Evolutionary conservation across 1,140 invertebrate genomes (phyloP).

Genomic region (Dreissena polymorpha): DNA sequence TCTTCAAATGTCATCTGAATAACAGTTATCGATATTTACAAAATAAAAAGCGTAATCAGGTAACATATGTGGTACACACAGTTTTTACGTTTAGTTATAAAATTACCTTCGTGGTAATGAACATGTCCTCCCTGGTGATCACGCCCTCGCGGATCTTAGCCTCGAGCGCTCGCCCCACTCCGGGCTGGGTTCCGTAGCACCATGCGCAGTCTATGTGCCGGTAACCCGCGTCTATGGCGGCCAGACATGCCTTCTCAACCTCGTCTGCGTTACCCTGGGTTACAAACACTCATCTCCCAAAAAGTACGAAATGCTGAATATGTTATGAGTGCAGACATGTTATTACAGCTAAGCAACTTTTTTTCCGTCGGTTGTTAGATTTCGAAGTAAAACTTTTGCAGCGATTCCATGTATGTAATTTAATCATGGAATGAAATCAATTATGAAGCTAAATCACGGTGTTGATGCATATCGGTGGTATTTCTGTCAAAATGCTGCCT

Average conservation of each 20-base stretch:
- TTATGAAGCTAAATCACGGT: too few relatives aligned
- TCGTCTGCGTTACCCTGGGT: conserved; percentile 86
- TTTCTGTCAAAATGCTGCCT: too few relatives aligned
- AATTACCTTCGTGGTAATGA: conserved; percentile 84
- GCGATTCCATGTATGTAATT: not conserved
- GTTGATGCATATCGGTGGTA: too few relatives aligned
- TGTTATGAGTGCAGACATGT: not conserved
- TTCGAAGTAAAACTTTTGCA: not conserved
- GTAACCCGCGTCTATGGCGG: conserved; percentile 91
- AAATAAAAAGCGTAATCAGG: too few relatives aligned
- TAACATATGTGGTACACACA: too few relatives aligned
- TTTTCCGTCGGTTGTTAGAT: not conserved
- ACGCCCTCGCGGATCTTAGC: conserved; percentile 86
- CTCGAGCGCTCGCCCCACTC: conserved; percentile 88
- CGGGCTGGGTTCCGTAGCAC: conserved; percentile 90
- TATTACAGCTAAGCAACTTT: not conserved
- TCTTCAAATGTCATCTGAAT: too few relatives aligned
- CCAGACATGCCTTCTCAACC: conserved; percentile 86
- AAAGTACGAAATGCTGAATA: not conserved
- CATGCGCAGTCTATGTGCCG: conserved; percentile 93
- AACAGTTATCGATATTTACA: too few relatives aligned
- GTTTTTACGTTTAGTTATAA: not conserved
- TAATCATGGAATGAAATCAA: too few relatives aligned
- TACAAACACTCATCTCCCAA: not conserved
- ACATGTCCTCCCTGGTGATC: conserved; percentile 90